phyloP scores from a whole-genome alignment of 2,888 invertebrate species.

The Mystacides longicornis region DNA sequence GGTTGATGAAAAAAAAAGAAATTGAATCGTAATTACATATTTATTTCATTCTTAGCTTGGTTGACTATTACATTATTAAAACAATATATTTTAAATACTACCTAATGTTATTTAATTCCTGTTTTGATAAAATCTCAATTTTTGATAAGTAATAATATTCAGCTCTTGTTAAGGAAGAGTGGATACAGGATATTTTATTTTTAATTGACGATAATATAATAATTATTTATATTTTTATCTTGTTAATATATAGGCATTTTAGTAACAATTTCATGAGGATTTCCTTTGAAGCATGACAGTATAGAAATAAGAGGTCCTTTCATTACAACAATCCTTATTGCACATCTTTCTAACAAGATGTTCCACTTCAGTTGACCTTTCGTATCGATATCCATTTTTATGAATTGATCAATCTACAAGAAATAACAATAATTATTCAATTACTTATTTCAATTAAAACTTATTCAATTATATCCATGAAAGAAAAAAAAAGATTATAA shows the following conservation, averaged over 20 bases:
- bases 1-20: too few species aligned
- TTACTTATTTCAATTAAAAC: too few species aligned
- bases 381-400: constrained; percentile 42
- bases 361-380: constrained; percentile 56
- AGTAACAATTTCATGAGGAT: constrained; percentile 21
- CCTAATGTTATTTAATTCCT: too few species aligned
- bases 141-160: too few species aligned
- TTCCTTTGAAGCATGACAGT: constrained; percentile 12
- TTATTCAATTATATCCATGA: neutral
- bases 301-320: constrained; percentile 21
- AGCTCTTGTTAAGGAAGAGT: too few species aligned
- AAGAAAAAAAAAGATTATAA: neutral
- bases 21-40: too few species aligned
- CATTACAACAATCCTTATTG: constrained; percentile 40
- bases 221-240: neutral
- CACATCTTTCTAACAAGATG: constrained; percentile 56
- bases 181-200: too few species aligned
- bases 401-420: constrained; percentile 47
- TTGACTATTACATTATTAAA: too few species aligned
- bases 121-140: too few species aligned
- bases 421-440: neutral
- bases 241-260: constrained; percentile 23
- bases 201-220: too few species aligned
- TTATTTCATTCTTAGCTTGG: too few species aligned
- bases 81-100: too few species aligned